These are phyloP conservation scores for Ceyx melanurus DNA, from an alignment of 2,113 vertebrate species.

Conservation along the genomic window DNA sequence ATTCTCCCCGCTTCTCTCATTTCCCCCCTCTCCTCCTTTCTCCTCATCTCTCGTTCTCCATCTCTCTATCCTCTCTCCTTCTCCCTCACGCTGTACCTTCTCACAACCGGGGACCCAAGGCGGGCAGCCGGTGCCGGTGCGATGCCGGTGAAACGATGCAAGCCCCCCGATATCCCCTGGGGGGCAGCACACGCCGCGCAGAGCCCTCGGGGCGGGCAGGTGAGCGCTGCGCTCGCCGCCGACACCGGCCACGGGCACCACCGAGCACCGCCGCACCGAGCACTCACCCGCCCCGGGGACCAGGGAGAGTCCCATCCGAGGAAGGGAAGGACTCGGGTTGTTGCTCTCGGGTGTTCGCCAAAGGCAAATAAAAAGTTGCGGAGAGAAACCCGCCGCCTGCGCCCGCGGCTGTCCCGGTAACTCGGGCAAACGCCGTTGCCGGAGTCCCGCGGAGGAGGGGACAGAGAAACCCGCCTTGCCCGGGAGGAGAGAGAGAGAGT, in stretches of 20 bases:
- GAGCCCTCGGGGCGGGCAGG: not conserved
- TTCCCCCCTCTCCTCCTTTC: not conserved
- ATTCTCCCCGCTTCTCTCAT: fast-evolving
- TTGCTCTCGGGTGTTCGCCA: not conserved
- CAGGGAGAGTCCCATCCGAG: not conserved
- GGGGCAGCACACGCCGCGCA: conserved; percentile 51
- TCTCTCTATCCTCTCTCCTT: not conserved
- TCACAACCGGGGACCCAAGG: not conserved
- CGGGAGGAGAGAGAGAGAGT: not conserved
- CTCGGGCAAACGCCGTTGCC: not conserved
- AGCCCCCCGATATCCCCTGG: not conserved
- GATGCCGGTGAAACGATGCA: not conserved
- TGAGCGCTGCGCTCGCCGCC: not conserved
- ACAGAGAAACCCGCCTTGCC: not conserved
- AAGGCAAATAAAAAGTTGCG: not conserved
- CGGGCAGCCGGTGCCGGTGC: not conserved
- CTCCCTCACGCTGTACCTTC: not conserved
- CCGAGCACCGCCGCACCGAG: not conserved
- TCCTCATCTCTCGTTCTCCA: not conserved
- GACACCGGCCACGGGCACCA: not conserved
- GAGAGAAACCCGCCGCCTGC: not conserved
- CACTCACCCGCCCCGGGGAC: not conserved
- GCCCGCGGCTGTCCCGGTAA: not conserved
- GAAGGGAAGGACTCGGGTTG: not conserved
- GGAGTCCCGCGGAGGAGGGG: not conserved